Evolutionary conservation across 2,888 invertebrate genomes (phyloP), one percentile per base, ranked within the genome.

Genomic region (Litoditis marina): DNA sequence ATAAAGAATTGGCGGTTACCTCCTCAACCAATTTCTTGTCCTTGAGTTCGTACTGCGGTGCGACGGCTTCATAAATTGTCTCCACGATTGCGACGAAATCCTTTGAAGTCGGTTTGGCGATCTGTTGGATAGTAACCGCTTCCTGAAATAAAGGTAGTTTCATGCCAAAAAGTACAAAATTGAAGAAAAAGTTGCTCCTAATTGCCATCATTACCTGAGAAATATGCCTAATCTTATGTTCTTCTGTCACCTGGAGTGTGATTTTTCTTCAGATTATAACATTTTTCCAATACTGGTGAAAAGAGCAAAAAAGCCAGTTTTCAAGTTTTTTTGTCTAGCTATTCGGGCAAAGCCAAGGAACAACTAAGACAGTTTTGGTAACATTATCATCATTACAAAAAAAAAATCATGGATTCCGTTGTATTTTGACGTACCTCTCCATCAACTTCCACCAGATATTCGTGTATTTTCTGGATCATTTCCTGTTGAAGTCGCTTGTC

Each of bases 11-110:
- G 42, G 28, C 5, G 19, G 8, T 39, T 7, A 52, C 60, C 44
- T 60, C 52, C 31, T 60, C 60, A 1, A 28, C 25, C 16, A 60
- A 31, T 36, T 60, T 60, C n/a, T 25, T 25, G 8, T 42, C 52
- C 22, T 22, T 30, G 16, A 34, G 42, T 28, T 52, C 60, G 39
- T 60, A 60, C 13, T 31, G 25, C 0, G 42, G 32, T 8, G 42
- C 28, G 16, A 60, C 19, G 19, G 28, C 27, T 22, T 60, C 60
- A 28, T 60, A 60, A 16, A 60, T 60, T 22, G 22, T 34, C 31
- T 60, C 60, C 19, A 60, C 51, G 11, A 60, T 52, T 8, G 27
- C 7, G 27, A 60, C 44, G 51, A 60, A 60, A 28, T 60, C 60
- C 8, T 60, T 51, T 25, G 30, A 19, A 7, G 34, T 25, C 1